phyloP scores from a whole-genome alignment of 2,113 vertebrate species.

The Callocephalon fimbriatum region DNA sequence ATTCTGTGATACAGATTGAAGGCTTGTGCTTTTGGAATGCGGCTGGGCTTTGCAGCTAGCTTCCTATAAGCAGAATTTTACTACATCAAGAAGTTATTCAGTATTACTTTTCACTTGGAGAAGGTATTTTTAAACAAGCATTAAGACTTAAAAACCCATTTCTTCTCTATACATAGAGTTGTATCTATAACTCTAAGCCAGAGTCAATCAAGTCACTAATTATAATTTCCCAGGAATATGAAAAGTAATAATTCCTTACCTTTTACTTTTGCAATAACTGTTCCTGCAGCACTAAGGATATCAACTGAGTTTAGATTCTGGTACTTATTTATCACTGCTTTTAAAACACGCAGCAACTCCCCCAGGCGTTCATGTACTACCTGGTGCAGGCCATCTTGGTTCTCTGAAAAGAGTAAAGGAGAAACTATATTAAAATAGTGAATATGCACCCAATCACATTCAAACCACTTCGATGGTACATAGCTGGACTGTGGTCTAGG shows the following conservation, averaged over 20 bases:
- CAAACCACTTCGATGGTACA: background rate
- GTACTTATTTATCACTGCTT: conserved; percentile 90
- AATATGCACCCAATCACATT: background rate
- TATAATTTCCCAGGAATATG: background rate
- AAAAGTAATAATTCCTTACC: conserved; percentile 79
- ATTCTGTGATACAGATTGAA: background rate
- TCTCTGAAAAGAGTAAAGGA: conserved; percentile 76
- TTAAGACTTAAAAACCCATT: rapidly evolving
- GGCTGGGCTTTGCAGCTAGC: background rate
- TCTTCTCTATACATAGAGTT: background rate
- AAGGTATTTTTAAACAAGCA: background rate
- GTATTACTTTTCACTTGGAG: background rate
- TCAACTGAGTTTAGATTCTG: conserved; percentile 93
- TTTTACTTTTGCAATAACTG: conserved; percentile 94
- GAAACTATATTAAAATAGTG: background rate
- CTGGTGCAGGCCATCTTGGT: conserved; percentile 88
- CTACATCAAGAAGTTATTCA: background rate
- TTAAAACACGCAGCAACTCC: conserved; percentile 90
- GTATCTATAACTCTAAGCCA: background rate
- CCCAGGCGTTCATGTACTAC: conserved; percentile 91
- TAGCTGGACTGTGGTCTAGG: background rate
- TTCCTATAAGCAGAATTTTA: background rate
- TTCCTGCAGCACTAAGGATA: conserved; percentile 92
- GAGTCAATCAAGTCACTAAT: background rate
- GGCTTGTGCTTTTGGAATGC: background rate